These are phyloP conservation scores for Meloe dianella DNA, from an alignment of 2,888 invertebrate species.

Conservation along the genomic window DNA sequence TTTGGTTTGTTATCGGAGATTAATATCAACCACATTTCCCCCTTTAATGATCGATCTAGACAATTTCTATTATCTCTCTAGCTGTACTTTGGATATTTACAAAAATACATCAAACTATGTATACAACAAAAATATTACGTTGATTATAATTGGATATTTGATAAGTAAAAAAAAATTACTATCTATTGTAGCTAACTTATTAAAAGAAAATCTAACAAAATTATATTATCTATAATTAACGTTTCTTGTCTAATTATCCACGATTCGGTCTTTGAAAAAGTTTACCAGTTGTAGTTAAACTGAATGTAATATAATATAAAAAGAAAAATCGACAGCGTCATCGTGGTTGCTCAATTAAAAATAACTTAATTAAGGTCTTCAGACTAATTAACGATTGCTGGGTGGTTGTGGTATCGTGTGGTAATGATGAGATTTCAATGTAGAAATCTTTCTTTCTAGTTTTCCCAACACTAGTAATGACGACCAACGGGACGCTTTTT, in stretches of 20 bases:
- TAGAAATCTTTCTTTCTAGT: conserved; percentile 43
- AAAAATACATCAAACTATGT: not conserved
- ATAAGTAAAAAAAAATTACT: not conserved
- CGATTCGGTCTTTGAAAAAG: conserved; percentile 33
- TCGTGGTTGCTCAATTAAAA: conserved; percentile 66
- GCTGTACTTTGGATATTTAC: not conserved
- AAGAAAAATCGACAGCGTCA: conserved; percentile 45
- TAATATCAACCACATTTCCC: conserved; percentile 24
- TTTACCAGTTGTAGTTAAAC: conserved; percentile 32
- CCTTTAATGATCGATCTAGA: conserved; percentile 24
- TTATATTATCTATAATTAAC: conserved; percentile 26
- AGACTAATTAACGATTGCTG: conserved; percentile 64
- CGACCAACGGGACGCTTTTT: conserved; percentile 23
- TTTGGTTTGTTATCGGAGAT: conserved; percentile 37
- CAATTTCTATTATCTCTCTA: not conserved
- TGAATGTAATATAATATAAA: conserved; percentile 44
- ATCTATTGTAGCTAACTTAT: not conserved
- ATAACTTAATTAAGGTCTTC: conserved; percentile 72
- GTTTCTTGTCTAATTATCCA: conserved; percentile 35
- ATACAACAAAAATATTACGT: not conserved
- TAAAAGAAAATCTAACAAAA: conserved; percentile 11
- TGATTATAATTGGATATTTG: not conserved
- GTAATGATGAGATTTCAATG: conserved; percentile 28
- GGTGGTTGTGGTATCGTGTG: conserved; percentile 48
- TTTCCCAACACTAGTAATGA: conserved; percentile 27